Conservation (phyloP, 2,113 vertebrate species). For the Ictidomys tridecemlineatus region DNA sequence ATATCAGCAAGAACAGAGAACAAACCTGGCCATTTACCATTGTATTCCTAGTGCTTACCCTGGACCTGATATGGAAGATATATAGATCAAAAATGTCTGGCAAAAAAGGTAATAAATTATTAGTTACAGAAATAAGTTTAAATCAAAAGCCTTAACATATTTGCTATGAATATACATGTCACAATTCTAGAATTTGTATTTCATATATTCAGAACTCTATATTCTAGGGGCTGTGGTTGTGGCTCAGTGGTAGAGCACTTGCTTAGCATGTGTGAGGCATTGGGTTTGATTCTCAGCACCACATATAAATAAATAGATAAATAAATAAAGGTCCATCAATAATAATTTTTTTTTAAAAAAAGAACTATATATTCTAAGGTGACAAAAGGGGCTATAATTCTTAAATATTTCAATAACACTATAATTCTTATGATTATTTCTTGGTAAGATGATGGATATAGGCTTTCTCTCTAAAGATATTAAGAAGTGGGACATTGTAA, state of each 20-base stretch:
- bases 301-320: too few species aligned
- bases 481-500: neutral
- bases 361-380: neutral
- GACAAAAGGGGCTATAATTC: neutral
- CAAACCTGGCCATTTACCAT: neutral
- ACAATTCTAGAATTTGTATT: neutral
- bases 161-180: neutral
- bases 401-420: constrained; percentile 14
- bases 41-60: neutral
- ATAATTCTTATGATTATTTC: neutral
- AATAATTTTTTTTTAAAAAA: too few species aligned
- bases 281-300: too few species aligned
- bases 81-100: neutral
- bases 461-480: neutral
- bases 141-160: neutral
- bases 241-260: too few species aligned
- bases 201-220: neutral
- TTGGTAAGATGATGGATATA: neutral
- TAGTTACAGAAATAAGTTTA: neutral
- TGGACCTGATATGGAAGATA: neutral
- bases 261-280: too few species aligned
- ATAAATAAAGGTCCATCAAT: too few species aligned
- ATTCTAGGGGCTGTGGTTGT: neutral
- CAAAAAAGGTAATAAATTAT: neutral
- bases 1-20: constrained; percentile 36